These are phyloP conservation scores for Paedocypris micromegethes DNA, from an alignment of 2,797 vertebrate genomes.

Conservation along the genomic window DNA sequence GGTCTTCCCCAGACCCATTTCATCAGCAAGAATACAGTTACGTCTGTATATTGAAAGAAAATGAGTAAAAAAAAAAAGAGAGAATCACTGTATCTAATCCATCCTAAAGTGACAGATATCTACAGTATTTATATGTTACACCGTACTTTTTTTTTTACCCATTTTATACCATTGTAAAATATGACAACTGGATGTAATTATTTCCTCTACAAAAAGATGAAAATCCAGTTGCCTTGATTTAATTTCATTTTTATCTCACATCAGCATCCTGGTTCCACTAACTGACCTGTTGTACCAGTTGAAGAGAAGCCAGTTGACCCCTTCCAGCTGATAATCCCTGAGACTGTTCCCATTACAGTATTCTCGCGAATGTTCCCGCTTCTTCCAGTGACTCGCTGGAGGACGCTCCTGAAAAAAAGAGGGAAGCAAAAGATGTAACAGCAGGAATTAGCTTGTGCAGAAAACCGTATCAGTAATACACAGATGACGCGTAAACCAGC, in stretches of 20 bases:
- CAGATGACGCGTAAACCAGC: too few species aligned
- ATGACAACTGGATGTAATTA: too few species aligned
- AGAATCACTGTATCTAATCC: too few species aligned
- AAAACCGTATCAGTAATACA: neutral
- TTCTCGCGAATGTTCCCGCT: conserved; percentile 90
- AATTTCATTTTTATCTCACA: too few species aligned
- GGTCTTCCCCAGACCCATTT: conserved; percentile 99
- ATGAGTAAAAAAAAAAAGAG: too few species aligned
- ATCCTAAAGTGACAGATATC: too few species aligned
- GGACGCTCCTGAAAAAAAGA: conserved; percentile 80
- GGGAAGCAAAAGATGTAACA: neutral
- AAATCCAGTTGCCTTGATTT: too few species aligned
- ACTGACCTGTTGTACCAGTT: conserved; percentile 99
- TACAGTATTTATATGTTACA: too few species aligned
- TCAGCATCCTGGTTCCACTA: neutral
- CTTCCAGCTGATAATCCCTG: conserved; percentile 98
- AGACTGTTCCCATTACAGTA: conserved; percentile 96
- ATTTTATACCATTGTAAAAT: too few species aligned
- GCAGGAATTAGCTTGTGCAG: neutral
- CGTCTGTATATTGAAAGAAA: conserved; percentile 65
- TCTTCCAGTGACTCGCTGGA: conserved; percentile 92
- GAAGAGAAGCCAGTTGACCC: conserved; percentile 98
- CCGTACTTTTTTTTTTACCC: too few species aligned
- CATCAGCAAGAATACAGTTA: conserved; percentile 98
- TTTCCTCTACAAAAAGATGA: too few species aligned